Base-by-base conservation (phyloP, 2,888 invertebrate genomes). In the Slavum lentiscoides region DNA sequence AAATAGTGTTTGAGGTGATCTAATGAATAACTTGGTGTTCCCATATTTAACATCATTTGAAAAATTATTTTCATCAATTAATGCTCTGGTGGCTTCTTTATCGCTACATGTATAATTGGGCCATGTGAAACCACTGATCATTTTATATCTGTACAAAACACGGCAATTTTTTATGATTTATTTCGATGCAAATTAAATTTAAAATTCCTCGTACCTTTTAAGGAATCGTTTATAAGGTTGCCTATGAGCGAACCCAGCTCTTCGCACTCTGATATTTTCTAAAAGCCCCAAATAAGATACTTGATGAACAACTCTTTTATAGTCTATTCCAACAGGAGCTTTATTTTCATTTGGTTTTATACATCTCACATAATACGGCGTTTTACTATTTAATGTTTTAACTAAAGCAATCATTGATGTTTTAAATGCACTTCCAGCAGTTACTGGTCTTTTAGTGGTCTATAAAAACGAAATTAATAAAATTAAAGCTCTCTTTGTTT, bases 311-410 rank as follows among this genome's bases (percentile, higher is more conserved):
- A 91, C 90, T 85, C 96, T 90, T 86, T 94, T 92, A 19, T 93
- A 91, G 86, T 98, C 95, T 88, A 98, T 97, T 62, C 91, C 88
- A 61, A 90, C 89, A 0, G 97, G 92, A 59, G 95, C 92, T 88
- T 98, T 98, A 75, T 94, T 90, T 85, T 97, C 96, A 87, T 98
- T 98, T 43, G 98, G 98, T 86, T 98, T 98, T 85, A 98, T 93
- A 87, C 98, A 98, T 82, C 98, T 92, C 83, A 98, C 95, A 88
- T 98, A 98, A 88, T 95, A 96, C 0, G 97, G 97, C 86, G 96
- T 96, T 88, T 97, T 98, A 86, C 91, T 93, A 67, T 92, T 91
- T 84, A 98, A 88, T 64, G 96, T 97, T 77, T 92, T 89, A 61
- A 97, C 96, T 82, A 98, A 89, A 67, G 94, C 92, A 39, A 93